Percentiles rank a stretch among this genome's conserved stretches.
Conservation (phyloP, 2,888 invertebrate species). For the Chymomyza amoena region DNA sequence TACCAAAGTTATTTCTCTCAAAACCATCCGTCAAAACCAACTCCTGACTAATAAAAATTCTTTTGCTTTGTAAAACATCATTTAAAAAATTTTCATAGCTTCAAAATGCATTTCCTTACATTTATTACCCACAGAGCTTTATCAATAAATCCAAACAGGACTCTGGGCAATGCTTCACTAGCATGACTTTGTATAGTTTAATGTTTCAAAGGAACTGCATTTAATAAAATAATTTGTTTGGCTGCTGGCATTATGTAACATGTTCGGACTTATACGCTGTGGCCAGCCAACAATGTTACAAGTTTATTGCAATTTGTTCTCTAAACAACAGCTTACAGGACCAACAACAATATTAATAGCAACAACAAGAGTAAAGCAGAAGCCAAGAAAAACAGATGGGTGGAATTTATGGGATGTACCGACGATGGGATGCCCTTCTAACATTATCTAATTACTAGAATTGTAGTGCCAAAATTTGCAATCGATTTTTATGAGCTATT, state of each 20-base stretch:
- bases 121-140: too few relatives aligned
- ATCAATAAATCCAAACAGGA: background rate
- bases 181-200: background rate
- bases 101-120: too few relatives aligned
- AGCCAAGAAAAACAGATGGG: background rate
- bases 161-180: too few relatives aligned
- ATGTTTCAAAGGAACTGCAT: background rate
- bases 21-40: too few relatives aligned
- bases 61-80: too few relatives aligned
- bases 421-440: background rate
- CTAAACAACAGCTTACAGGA: background rate
- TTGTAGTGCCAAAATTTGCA: too few relatives aligned
- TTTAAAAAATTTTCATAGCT: too few relatives aligned
- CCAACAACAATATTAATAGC: background rate
- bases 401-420: too few relatives aligned
- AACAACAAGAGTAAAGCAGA: background rate
- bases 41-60: too few relatives aligned
- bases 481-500: too few relatives aligned
- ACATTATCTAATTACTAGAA: too few relatives aligned
- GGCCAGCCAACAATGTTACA: background rate
- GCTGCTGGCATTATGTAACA: background rate
- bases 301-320: background rate
- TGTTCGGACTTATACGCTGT: background rate
- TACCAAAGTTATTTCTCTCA: too few relatives aligned
- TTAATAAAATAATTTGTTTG: background rate